A percentile compares a stretch with the other conserved stretches of the same genome.
These are phyloP conservation scores for Apodemia zela DNA, from an alignment of 2,888 invertebrate species.

Conservation along the genomic window DNA sequence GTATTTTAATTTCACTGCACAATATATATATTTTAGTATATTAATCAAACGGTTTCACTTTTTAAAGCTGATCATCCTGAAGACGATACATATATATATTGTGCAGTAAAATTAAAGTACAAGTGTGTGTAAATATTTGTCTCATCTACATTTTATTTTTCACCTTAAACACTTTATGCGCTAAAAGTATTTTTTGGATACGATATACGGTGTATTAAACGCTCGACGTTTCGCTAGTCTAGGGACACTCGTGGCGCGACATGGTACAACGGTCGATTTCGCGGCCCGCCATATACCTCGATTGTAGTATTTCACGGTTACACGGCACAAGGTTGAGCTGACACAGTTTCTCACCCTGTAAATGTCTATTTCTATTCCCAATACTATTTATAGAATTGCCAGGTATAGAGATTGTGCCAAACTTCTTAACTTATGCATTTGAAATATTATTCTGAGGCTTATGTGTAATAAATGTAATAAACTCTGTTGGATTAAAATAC, in stretches of 20 bases:
- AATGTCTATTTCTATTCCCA: constrained; percentile 6
- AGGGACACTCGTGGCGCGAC: neutral
- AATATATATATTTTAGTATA: too few species aligned
- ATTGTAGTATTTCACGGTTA: constrained; percentile 5
- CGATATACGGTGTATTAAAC: neutral
- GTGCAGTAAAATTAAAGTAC: too few species aligned
- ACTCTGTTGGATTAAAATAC: too few species aligned
- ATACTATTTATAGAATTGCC: constrained; percentile 1
- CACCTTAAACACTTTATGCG: neutral
- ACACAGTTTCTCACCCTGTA: constrained; percentile 5
- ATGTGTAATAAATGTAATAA: too few species aligned
- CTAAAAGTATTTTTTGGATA: neutral
- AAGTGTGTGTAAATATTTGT: too few species aligned
- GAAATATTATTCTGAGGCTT: neutral
- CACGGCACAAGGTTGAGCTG: constrained; percentile 1
- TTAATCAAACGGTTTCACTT: too few species aligned
- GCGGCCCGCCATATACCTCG: neutral
- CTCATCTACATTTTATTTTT: neutral
- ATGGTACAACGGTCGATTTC: neutral
- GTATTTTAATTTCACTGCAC: too few species aligned
- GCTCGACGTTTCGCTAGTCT: neutral
- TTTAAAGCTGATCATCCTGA: too few species aligned
- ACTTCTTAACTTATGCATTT: neutral
- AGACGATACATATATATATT: too few species aligned
- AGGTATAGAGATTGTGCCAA: neutral